Conservation (phyloP, 1,140 invertebrate genomes). For the Maniola jurtina region DNA sequence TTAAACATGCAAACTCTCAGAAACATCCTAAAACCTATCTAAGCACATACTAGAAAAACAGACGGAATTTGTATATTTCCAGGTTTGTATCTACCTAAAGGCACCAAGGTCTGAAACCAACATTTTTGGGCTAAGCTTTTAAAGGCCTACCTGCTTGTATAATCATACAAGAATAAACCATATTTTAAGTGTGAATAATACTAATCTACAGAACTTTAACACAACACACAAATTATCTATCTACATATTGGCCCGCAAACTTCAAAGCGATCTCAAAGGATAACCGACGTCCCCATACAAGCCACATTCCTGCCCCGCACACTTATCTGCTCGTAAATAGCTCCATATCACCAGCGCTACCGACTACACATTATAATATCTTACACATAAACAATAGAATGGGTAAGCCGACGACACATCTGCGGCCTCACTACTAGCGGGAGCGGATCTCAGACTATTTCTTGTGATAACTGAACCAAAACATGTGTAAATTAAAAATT, state of each 20-base stretch:
- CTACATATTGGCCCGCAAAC: slow-evolving; percentile 2
- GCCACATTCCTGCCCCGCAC: slow-evolving; percentile 40
- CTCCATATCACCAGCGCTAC: slow-evolving; percentile 60
- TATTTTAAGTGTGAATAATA: background rate
- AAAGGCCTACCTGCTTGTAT: too few relatives aligned
- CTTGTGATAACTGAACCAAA: too few relatives aligned
- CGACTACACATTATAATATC: slow-evolving; percentile 75
- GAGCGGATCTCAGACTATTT: background rate
- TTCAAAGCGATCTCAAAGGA: slow-evolving; percentile 31
- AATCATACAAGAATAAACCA: too few relatives aligned
- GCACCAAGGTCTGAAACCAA: too few relatives aligned
- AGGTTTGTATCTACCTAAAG: too few relatives aligned
- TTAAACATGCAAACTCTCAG: too few relatives aligned
- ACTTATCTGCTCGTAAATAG: slow-evolving; percentile 67
- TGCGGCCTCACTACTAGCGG: slow-evolving; percentile 41
- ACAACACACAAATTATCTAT: background rate
- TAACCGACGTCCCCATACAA: slow-evolving; percentile 34
- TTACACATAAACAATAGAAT: slow-evolving; percentile 71
- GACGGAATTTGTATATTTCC: too few relatives aligned
- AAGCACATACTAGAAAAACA: too few relatives aligned
- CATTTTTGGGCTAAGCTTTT: too few relatives aligned
- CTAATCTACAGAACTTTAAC: background rate
- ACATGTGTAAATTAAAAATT: too few relatives aligned
- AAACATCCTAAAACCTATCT: too few relatives aligned
- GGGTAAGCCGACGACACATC: slow-evolving; percentile 47